These are phyloP conservation scores for Eulimnadia texana DNA, from an alignment of 1,140 invertebrate species.

Conservation along the genomic window DNA sequence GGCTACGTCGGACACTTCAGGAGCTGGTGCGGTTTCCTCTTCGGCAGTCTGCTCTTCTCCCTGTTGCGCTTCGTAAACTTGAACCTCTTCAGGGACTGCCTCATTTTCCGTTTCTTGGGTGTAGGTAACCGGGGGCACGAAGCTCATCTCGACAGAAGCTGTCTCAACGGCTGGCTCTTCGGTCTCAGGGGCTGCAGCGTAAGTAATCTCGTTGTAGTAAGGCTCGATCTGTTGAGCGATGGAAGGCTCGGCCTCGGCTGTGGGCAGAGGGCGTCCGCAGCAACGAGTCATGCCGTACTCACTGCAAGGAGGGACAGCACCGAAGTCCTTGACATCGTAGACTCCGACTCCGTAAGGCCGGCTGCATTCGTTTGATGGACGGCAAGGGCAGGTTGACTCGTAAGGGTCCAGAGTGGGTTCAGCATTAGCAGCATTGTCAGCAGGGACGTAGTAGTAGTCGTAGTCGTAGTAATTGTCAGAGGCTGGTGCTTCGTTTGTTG, in stretches of 20 bases:
- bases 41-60: too few species aligned
- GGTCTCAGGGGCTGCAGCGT: neutral
- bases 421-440: neutral
- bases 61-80: too few species aligned
- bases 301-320: conserved; percentile 10
- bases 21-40: neutral
- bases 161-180: neutral
- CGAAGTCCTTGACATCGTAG: conserved; percentile 11
- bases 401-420: conserved; percentile 1
- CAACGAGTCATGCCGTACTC: conserved; percentile 12
- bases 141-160: too few species aligned
- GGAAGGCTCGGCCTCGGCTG: neutral
- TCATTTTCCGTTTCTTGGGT: too few species aligned
- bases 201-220: neutral
- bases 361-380: neutral
- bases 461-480: neutral
- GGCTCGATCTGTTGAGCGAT: neutral
- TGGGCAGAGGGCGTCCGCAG: conserved; percentile 5
- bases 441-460: conserved; percentile 4
- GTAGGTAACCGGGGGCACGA: too few species aligned
- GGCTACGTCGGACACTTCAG: neutral
- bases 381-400: neutral
- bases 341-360: conserved; percentile 8
- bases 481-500: neutral
- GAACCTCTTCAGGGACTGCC: too few species aligned